A percentile compares a stretch with the other conserved stretches of the same genome.
These are phyloP conservation scores for Zeus faber DNA, from an alignment of 2,113 vertebrate species.

Conservation along the genomic window DNA sequence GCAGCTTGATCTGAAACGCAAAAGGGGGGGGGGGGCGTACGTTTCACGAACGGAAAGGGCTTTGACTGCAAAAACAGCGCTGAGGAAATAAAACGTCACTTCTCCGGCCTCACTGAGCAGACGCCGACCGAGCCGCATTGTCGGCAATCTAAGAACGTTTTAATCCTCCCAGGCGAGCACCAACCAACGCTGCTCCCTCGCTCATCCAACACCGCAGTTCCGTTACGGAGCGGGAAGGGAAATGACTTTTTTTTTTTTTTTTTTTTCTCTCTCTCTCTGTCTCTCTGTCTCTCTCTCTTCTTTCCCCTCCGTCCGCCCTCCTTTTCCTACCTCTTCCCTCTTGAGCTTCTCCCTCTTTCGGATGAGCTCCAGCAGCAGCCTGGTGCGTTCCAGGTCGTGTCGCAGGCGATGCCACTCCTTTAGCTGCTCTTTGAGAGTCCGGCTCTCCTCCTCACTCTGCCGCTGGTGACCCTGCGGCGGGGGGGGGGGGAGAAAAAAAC, in stretches of 20 bases:
- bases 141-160: no score
- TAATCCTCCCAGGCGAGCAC: no score
- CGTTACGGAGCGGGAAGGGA: no score
- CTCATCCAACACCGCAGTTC: neutral
- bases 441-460: conserved; percentile 88
- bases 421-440: conserved; percentile 90
- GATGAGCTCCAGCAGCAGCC: conserved; percentile 92
- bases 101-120: no score
- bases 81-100: no score
- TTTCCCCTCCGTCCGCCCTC: neutral
- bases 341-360: conserved; percentile 97
- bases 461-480: conserved; percentile 73
- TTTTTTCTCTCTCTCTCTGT: no score
- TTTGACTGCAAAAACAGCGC: neutral
- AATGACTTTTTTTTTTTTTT: no score
- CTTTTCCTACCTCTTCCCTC: conserved; percentile 85
- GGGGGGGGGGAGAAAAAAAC: no score
- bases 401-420: conserved; percentile 95
- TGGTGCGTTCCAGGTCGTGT: conserved; percentile 91
- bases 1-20: conserved; percentile 83
- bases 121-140: no score
- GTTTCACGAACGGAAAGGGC: neutral
- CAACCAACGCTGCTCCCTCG: no score
- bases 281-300: no score
- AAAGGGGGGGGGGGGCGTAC: neutral